phyloP scores from a whole-genome alignment of 2,888 invertebrate species.

The Drosophila fulvimacula region DNA sequence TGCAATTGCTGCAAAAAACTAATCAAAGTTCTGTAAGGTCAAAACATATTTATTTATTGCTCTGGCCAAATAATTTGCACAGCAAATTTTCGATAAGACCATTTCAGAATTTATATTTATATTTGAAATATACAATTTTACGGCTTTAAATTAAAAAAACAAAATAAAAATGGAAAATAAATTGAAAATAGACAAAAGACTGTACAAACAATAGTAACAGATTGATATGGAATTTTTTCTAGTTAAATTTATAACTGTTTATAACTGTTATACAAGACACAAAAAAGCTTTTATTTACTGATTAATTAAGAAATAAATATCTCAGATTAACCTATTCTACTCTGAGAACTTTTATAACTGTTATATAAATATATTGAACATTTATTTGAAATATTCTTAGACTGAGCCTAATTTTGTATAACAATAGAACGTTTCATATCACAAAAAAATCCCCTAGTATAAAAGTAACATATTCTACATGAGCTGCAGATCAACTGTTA shows the following conservation, averaged over 20 bases:
- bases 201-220: neutral
- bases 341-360: neutral
- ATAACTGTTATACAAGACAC: too few relatives aligned
- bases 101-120: slow-evolving; percentile 1
- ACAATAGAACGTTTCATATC: neutral
- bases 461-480: too few relatives aligned
- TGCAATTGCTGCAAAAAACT: slow-evolving; percentile 13
- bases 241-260: neutral
- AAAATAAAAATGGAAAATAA: neutral
- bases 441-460: too few relatives aligned
- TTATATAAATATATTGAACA: neutral
- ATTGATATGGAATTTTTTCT: neutral
- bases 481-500: too few relatives aligned
- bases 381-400: neutral
- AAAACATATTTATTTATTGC: slow-evolving; percentile 7
- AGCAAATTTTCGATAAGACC: neutral
- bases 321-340: too few relatives aligned
- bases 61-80: slow-evolving; percentile 6
- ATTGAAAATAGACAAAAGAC: neutral
- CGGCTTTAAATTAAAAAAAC: neutral
- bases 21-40: slow-evolving; percentile 30
- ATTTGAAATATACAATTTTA: neutral
- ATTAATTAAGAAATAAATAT: too few relatives aligned
- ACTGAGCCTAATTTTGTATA: neutral
- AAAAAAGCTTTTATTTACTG: too few relatives aligned